phyloP scores from a whole-genome alignment of 1,140 invertebrate species.

The Drosophila bifasciata region DNA sequence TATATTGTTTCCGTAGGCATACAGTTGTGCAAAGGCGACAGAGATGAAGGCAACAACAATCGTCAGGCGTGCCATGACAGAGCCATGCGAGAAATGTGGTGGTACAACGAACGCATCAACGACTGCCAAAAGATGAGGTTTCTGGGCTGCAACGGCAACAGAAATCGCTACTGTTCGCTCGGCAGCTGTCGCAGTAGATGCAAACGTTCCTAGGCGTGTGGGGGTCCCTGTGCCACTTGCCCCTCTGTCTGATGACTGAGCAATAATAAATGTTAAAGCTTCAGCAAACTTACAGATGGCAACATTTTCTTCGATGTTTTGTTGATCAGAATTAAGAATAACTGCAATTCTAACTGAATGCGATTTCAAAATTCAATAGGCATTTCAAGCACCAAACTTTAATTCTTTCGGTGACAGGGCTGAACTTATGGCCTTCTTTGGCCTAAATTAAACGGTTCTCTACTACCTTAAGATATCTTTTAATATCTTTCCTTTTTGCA shows the following conservation, averaged over 20 bases:
- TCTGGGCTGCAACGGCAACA: constrained; percentile 16
- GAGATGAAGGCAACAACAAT: neutral
- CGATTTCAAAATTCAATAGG: constrained; percentile 2
- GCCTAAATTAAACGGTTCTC: too few species aligned
- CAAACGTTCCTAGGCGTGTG: too few species aligned
- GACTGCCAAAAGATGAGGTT: constrained; percentile 5
- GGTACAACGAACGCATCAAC: constrained; percentile 8
- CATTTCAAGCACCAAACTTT: constrained; percentile 37
- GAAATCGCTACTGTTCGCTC: constrained; percentile 9
- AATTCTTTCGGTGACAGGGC: constrained; percentile 1
- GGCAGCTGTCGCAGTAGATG: too few species aligned
- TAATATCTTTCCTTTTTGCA: too few species aligned
- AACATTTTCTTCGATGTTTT: too few species aligned
- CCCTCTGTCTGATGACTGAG: too few species aligned
- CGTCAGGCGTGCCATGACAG: neutral
- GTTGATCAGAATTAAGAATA: too few species aligned
- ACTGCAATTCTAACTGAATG: neutral
- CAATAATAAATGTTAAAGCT: too few species aligned
- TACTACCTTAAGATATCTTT: too few species aligned
- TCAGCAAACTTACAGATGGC: too few species aligned
- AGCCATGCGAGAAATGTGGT: constrained; percentile 19
- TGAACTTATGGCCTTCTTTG: too few species aligned
- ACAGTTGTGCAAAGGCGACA: neutral
- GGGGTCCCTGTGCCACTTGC: too few species aligned
- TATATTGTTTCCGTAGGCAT: neutral